Evolutionary conservation across 1,140 invertebrate genomes (phyloP), one percentile per base, ranked within the genome.

Genomic region (Diplogasteroides magnus): DNA sequence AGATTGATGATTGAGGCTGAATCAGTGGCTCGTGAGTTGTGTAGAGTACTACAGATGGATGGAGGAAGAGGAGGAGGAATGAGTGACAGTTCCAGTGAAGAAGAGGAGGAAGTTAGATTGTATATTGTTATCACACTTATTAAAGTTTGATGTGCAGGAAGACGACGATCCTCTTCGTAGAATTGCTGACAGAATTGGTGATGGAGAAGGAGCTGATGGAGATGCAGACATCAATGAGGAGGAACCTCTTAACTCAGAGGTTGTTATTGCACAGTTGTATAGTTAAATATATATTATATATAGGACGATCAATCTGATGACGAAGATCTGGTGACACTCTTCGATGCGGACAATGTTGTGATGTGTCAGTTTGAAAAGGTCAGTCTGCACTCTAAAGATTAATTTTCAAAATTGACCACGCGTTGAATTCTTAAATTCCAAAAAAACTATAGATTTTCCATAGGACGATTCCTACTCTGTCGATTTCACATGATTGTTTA

Each of bases 351-450:
- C 74, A 97, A 98, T 87, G 93, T 98, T 67, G 93, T 98, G 72
- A 95, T 98, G 31, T 98, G 96, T 84, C 96, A 98, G 83, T 98
- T 97, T 87, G 95, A 98, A 85, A 98, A 98, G 87, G 70, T 72
- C 31, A 26, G 91, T 92, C 85, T 83, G 69, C 63, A 48, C 11
- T 27, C 28, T 25, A 15, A 27, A 57, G 23, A 26, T 57, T 48
- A 23, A 73, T 26, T 71, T 76, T 61, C n/a, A n/a, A n/a, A n/a
- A n/a, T n/a, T n/a, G n/a, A n/a, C n/a, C n/a, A n/a, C n/a, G n/a
- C n/a, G n/a, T n/a, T n/a, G n/a, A n/a, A n/a, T n/a, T n/a, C n/a
- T n/a, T n/a, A n/a, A n/a, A n/a, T n/a, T n/a, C n/a, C n/a, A n/a
- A n/a, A n/a, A n/a, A n/a, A n/a, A n/a, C n/a, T n/a, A n/a, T n/a